Percentiles rank a stretch among this genome's conserved stretches.
Conservation (phyloP, 2,797 vertebrate species). For the Enteromius unitaeniatus region DNA sequence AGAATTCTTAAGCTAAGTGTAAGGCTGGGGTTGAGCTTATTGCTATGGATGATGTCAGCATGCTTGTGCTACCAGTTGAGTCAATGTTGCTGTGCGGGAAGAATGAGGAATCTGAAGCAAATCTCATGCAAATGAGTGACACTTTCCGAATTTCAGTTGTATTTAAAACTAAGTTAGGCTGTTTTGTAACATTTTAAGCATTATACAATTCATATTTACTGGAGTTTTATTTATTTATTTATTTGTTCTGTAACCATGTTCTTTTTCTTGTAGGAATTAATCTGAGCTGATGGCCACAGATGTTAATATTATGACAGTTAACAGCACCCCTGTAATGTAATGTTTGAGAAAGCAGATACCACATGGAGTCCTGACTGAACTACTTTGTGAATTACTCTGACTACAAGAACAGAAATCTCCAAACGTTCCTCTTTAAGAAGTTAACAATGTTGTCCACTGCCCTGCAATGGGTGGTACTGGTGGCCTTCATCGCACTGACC, state of each 20-base stretch:
- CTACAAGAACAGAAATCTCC: not conserved
- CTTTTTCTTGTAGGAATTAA: conserved; percentile 7
- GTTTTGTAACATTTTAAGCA: not conserved
- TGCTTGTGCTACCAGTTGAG: not conserved
- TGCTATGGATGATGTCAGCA: no score
- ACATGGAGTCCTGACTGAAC: not conserved
- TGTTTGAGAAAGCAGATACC: not conserved
- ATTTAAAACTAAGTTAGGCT: not conserved
- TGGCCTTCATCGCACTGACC: conserved; percentile 82
- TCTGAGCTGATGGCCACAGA: not conserved
- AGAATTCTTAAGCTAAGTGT: no score
- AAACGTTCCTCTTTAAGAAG: not conserved
- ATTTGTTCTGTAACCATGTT: not conserved
- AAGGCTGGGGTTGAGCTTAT: no score
- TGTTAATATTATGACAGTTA: not conserved
- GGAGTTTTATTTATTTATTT: not conserved
- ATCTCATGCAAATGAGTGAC: not conserved
- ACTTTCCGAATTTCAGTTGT: not conserved
- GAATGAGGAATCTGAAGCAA: not conserved
- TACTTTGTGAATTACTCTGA: not conserved
- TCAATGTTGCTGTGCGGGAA: not conserved
- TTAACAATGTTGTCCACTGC: conserved; percentile 69
- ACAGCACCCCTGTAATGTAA: not conserved
- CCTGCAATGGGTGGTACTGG: conserved; percentile 77
- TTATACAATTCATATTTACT: not conserved